Percentiles rank a stretch among this genome's conserved stretches.
Conservation (phyloP, 2,113 vertebrate genomes). For the Bungarus multicinctus region DNA sequence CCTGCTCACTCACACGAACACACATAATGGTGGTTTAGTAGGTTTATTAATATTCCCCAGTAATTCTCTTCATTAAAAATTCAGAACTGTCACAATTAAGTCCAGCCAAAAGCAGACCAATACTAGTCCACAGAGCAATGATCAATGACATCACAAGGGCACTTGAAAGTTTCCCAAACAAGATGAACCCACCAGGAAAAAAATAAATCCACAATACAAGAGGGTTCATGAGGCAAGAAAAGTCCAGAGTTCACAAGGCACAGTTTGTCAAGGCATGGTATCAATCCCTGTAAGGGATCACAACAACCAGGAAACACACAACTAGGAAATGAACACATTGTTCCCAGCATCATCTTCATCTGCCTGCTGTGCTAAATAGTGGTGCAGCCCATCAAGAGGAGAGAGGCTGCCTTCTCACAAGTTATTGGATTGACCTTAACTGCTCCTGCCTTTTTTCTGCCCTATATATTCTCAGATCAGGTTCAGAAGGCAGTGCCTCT, state of each 20-base stretch:
- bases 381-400: no score
- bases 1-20: background rate
- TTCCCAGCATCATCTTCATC: no score
- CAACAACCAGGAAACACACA: no score
- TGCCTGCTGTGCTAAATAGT: no score
- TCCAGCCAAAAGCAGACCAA: background rate
- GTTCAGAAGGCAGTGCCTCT: no score
- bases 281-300: no score
- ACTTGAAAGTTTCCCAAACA: background rate
- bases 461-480: no score
- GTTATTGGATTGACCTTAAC: no score
- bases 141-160: background rate
- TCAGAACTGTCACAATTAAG: background rate
- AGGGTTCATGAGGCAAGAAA: background rate
- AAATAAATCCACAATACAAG: background rate
- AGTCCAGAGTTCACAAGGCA: background rate
- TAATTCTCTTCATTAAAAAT: background rate
- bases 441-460: no score
- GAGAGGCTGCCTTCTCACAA: no score
- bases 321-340: no score
- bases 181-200: background rate
- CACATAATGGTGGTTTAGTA: background rate
- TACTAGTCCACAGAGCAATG: background rate
- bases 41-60: background rate
- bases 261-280: background rate